Evolutionary conservation across 2,797 vertebrate genomes (phyloP).

Genomic region (Liasis olivaceus): DNA sequence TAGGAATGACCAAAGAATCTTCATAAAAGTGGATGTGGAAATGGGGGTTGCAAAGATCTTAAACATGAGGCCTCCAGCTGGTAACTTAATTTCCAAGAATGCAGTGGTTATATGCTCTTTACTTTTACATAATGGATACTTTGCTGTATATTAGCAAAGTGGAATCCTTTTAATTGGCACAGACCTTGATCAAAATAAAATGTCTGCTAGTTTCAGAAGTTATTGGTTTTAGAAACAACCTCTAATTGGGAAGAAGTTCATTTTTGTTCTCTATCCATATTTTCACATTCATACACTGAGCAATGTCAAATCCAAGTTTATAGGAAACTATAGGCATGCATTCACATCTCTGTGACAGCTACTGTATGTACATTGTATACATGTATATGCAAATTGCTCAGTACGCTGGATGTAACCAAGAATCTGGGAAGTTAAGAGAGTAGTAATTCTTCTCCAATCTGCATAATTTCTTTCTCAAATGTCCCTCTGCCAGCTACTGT

Average conservation of each 20-base stretch:
- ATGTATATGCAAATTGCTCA: not conserved
- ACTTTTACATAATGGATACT: slow-evolving; percentile 16
- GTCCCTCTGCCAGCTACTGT: not conserved
- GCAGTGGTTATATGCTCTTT: slow-evolving; percentile 32
- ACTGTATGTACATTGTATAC: not conserved
- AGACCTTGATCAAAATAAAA: slow-evolving; percentile 29
- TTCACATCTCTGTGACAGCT: not conserved
- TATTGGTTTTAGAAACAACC: slow-evolving; percentile 15
- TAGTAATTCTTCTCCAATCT: too few relatives aligned
- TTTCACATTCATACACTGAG: not conserved
- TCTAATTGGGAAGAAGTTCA: not conserved
- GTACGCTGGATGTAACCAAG: not conserved
- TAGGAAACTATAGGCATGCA: not conserved
- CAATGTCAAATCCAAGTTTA: not conserved
- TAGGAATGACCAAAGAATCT: slow-evolving; percentile 6
- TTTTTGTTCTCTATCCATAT: slow-evolving; percentile 3
- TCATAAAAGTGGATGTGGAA: slow-evolving; percentile 25
- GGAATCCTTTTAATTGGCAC: slow-evolving; percentile 25
- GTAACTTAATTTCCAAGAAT: slow-evolving; percentile 35
- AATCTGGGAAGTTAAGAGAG: not conserved
- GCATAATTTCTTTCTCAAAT: not conserved
- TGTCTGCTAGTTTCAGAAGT: slow-evolving; percentile 33
- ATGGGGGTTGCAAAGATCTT: slow-evolving; percentile 26
- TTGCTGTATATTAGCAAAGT: slow-evolving; percentile 33
- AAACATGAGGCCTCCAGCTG: not conserved